Evolutionary conservation across 2,797 vertebrate genomes (phyloP).

Genomic region (Intellagama lesueurii): DNA sequence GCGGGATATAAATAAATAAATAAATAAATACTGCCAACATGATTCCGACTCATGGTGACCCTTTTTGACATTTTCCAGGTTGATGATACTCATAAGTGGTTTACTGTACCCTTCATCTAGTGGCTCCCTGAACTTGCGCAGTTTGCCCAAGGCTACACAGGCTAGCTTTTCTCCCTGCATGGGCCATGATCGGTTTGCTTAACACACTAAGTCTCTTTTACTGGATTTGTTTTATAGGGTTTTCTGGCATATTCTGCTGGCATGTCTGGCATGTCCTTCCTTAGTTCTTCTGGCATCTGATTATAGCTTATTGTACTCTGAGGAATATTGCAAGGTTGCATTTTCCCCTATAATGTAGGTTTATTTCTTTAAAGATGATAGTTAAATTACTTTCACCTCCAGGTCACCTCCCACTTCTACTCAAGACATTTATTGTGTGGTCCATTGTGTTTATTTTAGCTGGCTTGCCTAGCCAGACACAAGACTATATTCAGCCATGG

Average conservation of each 20-base stretch:
- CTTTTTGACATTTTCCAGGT: no score
- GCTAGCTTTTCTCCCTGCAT: not conserved
- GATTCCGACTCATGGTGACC: no score
- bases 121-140: no score
- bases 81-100: no score
- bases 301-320: slow-evolving; percentile 1
- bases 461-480: not conserved
- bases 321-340: not conserved
- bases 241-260: not conserved
- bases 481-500: not conserved
- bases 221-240: not conserved
- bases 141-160: no score
- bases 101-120: no score
- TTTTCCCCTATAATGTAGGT: slow-evolving; percentile 1
- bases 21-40: no score
- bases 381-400: not conserved
- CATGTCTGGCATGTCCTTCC: slow-evolving; percentile 2
- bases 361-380: slow-evolving; percentile 1
- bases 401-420: not conserved
- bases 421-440: not conserved
- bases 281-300: slow-evolving; percentile 10
- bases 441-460: not conserved
- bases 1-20: no score
- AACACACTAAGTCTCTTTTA: not conserved
- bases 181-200: not conserved